Evolutionary conservation across 2,888 invertebrate species (phyloP), one percentile per base, ranked within the genome.

Genomic region (Melieria omissa): DNA sequence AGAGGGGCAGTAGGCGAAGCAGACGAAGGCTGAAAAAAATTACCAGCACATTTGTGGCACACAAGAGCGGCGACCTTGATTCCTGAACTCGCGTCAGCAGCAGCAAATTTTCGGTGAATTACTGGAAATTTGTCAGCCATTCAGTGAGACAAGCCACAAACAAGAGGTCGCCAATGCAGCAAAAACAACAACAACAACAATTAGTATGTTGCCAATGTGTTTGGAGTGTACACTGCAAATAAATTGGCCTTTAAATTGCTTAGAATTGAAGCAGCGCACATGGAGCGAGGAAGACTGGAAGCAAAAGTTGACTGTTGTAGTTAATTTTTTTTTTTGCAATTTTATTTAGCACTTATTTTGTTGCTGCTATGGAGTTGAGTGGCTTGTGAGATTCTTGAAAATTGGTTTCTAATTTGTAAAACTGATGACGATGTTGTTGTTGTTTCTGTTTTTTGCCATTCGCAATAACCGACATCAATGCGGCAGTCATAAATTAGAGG

Each of bases 101-200:
- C 47, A 46, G 46, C 54, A 63, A 69, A 69, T 69, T 69, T 69
- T 69, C 45, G 69, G 45, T 62, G 62, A 69, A 55, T 69, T 62
- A 62, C 69, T 45, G 62, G 29, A 69, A 69, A 69, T 67, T 67
- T 61, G 67, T 67, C 52, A 61, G 67, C n/a, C 67, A 67, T 60
- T 67, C 41, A 41, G 67, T 52, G 29, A 29, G 29, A 29, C 29
- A 29, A 29, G 29, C 29, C 29, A 29, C 29, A 29, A 29, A 29
- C 29, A 29, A 29, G 29, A 29, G 29, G 29, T 52, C 12, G 12
- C 5, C 52, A 14, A 1, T 52, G 52, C 52, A n/a, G 7, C 14
- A 52, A 52, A 52, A 12, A 12, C 49, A 49, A 49, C 9, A 5
- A 52, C 12, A 52, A 52, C 12, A 52, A 52, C 12, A 49, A 49